A percentile compares a stretch with the other conserved stretches of the same genome.
Conservation (phyloP, 1,140 invertebrate genomes). For the Ceratosolen solmsi region DNA sequence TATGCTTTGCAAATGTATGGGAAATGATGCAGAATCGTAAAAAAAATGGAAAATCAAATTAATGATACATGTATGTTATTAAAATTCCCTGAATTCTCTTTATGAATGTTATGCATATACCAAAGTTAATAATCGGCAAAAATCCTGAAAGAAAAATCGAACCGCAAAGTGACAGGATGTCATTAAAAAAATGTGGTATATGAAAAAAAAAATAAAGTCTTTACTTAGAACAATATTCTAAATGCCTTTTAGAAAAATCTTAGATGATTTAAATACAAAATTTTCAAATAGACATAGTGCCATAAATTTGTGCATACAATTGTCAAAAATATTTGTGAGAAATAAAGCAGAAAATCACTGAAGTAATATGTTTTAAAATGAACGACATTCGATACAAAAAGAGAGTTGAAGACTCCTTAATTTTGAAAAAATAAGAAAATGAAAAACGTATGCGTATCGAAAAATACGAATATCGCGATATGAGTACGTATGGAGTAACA, state of each 20-base stretch:
- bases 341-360: neutral
- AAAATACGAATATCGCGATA: slow-evolving; percentile 39
- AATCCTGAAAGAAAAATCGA: slow-evolving; percentile 8
- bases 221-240: slow-evolving; percentile 37
- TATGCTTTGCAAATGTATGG: slow-evolving; percentile 32
- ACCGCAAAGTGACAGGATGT: neutral
- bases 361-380: slow-evolving; percentile 36
- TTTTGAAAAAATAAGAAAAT: slow-evolving; percentile 24
- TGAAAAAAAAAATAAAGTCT: slow-evolving; percentile 4
- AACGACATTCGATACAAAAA: slow-evolving; percentile 36
- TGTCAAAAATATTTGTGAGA: slow-evolving; percentile 6
- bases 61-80: slow-evolving; percentile 20
- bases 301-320: neutral
- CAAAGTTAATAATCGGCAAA: slow-evolving; percentile 38
- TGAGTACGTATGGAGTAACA: slow-evolving; percentile 25
- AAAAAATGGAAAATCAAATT: neutral
- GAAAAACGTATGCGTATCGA: slow-evolving; percentile 31
- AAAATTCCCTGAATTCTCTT: slow-evolving; percentile 26
- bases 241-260: slow-evolving; percentile 49
- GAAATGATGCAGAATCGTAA: slow-evolving; percentile 27
- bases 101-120: slow-evolving; percentile 28
- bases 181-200: slow-evolving; percentile 14
- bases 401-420: slow-evolving; percentile 26
- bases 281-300: slow-evolving; percentile 26
- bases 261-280: slow-evolving; percentile 41